Conservation (phyloP, 2,888 invertebrate genomes). For the Troides aeacus region DNA sequence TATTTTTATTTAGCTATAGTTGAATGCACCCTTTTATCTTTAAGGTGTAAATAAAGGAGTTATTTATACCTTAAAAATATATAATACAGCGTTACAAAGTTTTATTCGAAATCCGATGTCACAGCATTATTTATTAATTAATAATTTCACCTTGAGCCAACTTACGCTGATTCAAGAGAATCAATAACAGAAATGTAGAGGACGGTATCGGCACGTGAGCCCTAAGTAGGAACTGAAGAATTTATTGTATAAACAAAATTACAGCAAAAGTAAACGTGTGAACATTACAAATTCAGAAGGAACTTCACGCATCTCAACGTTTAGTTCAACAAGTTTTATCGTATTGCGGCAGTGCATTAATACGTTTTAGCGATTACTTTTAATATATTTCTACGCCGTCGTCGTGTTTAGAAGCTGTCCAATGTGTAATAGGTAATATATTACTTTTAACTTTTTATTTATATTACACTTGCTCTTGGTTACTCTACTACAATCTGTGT, state of each 20-base stretch:
- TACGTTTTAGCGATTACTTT: neutral
- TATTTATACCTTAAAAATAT: no score
- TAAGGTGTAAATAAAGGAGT: no score
- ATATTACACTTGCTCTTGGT: no score
- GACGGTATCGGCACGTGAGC: conserved; percentile 59
- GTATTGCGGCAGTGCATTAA: neutral
- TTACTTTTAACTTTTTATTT: neutral
- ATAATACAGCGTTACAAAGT: neutral
- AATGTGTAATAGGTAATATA: neutral
- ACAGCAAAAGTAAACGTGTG: conserved; percentile 62
- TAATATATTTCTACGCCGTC: neutral
- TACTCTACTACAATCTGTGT: no score
- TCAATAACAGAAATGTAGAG: conserved; percentile 13
- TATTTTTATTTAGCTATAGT: no score
- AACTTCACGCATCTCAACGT: conserved; percentile 20
- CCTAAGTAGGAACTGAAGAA: conserved; percentile 45
- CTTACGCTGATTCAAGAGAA: conserved; percentile 23
- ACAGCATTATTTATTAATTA: conserved; percentile 14
- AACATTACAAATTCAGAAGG: conserved; percentile 33
- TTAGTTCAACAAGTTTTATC: conserved; percentile 6
- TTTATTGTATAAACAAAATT: conserved; percentile 71
- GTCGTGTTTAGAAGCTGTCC: neutral
- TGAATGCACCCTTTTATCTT: no score
- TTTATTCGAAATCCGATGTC: neutral
- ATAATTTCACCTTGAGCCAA: conserved; percentile 26